Evolutionary conservation across 2,797 vertebrate species (phyloP).

Genomic region (Tinamus major): DNA sequence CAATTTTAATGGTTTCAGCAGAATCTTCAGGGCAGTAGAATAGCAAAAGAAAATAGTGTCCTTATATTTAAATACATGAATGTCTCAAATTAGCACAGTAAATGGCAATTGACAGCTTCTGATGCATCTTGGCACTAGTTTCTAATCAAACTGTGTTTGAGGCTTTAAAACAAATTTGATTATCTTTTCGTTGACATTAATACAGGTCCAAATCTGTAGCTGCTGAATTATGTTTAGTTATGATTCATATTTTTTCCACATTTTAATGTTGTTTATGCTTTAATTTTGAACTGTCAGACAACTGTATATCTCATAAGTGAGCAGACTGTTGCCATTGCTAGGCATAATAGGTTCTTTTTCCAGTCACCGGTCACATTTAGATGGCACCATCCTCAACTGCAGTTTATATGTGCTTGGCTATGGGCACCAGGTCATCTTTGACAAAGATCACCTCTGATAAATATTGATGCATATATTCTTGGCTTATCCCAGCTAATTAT

Average conservation of each 20-base stretch:
- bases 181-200: conserved; percentile 34
- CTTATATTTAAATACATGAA: conserved; percentile 19
- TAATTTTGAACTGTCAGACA: not conserved
- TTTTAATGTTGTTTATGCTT: not conserved
- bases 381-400: not conserved
- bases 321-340: not conserved
- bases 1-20: conserved; percentile 33
- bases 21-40: conserved; percentile 33
- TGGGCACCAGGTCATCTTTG: not conserved
- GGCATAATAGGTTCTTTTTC: not conserved
- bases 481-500: too few relatives aligned
- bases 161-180: conserved; percentile 37
- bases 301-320: not conserved
- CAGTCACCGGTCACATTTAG: not conserved
- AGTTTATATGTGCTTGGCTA: not conserved
- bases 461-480: not conserved
- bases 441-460: not conserved
- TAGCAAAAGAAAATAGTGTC: not conserved
- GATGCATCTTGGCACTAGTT: conserved; percentile 37
- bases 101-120: conserved; percentile 61
- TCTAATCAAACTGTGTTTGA: conserved; percentile 18
- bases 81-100: conserved; percentile 50
- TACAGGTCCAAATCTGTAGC: conserved; percentile 10
- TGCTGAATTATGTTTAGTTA: not conserved
- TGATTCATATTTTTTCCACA: not conserved